A percentile compares a stretch with the other conserved stretches of the same genome.
phyloP scores from a whole-genome alignment of 37 sponge, comb jelly and placozoan species.

The Petrosia ficiformis region DNA sequence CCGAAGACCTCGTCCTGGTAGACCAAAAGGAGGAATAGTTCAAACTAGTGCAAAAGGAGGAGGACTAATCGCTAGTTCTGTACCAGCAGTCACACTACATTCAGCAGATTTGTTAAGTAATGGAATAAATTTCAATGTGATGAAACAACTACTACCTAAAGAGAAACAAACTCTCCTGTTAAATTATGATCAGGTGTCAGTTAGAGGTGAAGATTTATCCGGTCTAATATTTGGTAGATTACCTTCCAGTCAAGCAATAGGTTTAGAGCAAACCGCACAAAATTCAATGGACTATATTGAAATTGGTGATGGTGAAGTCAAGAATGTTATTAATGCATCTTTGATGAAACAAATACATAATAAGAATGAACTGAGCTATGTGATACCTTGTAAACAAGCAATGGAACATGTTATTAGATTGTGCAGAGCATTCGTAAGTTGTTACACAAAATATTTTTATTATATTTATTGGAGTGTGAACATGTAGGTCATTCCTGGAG shows the following conservation, averaged over 20 bases:
- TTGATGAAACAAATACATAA: neutral
- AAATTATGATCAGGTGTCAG: constrained; percentile 41
- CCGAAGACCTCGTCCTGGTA: neutral
- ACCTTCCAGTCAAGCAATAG: neutral
- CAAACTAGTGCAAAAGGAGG: neutral
- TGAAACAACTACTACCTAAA: constrained; percentile 23
- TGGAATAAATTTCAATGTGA: constrained; percentile 31
- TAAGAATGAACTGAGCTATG: neutral
- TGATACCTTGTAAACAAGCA: constrained; percentile 36
- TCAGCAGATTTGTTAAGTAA: constrained; percentile 6
- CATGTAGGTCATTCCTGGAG: constrained; percentile 33
- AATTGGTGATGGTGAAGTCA: constrained; percentile 62
- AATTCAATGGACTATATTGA: constrained; percentile 11
- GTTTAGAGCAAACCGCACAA: neutral
- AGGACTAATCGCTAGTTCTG: neutral
- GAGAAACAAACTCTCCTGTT: constrained; percentile 14
- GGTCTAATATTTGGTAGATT: constrained; percentile 30
- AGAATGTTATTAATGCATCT: constrained; percentile 23
- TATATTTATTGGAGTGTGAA: no score
- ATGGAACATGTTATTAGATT: constrained; percentile 64
- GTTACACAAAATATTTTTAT: neutral
- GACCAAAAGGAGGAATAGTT: neutral
- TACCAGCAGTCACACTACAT: neutral
- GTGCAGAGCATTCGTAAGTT: constrained; percentile 60
- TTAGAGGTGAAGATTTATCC: constrained; percentile 76